phyloP scores from a whole-genome alignment of 2,888 invertebrate genomes.

The Synanthedon tipuliformis region DNA sequence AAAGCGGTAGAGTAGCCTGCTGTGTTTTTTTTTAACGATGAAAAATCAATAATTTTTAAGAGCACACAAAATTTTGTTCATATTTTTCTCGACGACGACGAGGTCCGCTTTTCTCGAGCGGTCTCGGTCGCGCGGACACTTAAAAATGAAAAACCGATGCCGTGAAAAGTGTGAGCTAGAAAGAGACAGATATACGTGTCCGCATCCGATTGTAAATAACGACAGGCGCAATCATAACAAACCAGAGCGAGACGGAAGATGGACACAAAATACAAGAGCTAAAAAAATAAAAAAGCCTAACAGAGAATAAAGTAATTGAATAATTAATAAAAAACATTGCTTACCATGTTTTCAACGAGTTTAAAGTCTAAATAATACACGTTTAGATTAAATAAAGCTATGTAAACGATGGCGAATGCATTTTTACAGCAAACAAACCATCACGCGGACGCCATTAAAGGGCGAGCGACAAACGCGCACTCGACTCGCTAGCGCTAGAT shows the following conservation, averaged over 20 bases:
- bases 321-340: slow-evolving; percentile 5
- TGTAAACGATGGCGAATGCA: slow-evolving; percentile 42
- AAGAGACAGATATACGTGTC: slow-evolving; percentile 49
- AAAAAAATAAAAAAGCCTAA: slow-evolving; percentile 38
- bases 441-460: slow-evolving; percentile 56
- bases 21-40: slow-evolving; percentile 51
- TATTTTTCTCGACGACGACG: slow-evolving; percentile 51
- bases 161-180: slow-evolving; percentile 54
- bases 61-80: slow-evolving; percentile 52
- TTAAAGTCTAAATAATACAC: neutral
- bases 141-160: slow-evolving; percentile 64
- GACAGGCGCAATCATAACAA: slow-evolving; percentile 60
- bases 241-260: slow-evolving; percentile 45
- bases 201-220: slow-evolving; percentile 55
- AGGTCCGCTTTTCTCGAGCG: slow-evolving; percentile 41
- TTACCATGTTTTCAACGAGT: slow-evolving; percentile 11
- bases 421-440: slow-evolving; percentile 42
- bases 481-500: neutral
- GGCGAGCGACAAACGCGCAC: slow-evolving; percentile 15
- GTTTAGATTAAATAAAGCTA: slow-evolving; percentile 5
- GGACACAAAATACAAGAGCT: slow-evolving; percentile 20
- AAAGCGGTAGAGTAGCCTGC: slow-evolving; percentile 15
- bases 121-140: slow-evolving; percentile 47
- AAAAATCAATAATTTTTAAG: slow-evolving; percentile 69
- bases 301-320: slow-evolving; percentile 27